phyloP scores from a whole-genome alignment of 2,888 invertebrate genomes.

The Nezara viridula region DNA sequence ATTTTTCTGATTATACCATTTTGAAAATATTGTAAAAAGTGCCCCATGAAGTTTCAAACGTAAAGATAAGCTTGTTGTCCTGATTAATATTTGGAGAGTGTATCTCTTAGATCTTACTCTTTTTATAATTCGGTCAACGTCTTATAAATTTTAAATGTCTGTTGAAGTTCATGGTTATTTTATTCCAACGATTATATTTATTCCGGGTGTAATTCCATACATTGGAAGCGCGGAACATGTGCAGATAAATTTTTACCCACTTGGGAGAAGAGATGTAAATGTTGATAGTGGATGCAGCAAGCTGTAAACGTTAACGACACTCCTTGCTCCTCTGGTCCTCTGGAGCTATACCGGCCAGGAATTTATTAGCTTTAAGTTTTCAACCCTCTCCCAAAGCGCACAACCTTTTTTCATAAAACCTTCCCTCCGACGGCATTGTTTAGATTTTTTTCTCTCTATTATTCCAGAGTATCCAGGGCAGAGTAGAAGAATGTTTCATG shows the following conservation, averaged over 20 bases:
- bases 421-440: background rate
- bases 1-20: too few relatives aligned
- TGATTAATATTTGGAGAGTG: too few relatives aligned
- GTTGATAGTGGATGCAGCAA: background rate
- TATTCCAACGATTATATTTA: too few relatives aligned
- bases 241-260: background rate
- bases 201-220: too few relatives aligned
- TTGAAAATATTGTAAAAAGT: too few relatives aligned
- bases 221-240: too few relatives aligned
- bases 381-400: background rate
- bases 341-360: background rate
- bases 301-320: background rate
- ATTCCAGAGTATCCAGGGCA: background rate
- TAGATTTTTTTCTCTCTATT: background rate
- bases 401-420: slow-evolving; percentile 3
- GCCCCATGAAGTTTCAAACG: too few relatives aligned
- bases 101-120: too few relatives aligned
- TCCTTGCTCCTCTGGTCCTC: background rate
- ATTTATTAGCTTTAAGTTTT: slow-evolving; percentile 32
- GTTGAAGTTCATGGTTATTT: too few relatives aligned
- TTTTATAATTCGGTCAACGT: too few relatives aligned
- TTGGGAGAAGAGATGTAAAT: background rate
- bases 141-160: too few relatives aligned
- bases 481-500: background rate
- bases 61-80: too few relatives aligned